Base-by-base conservation (phyloP, 1,140 invertebrate genomes). In the Samia ricini region DNA sequence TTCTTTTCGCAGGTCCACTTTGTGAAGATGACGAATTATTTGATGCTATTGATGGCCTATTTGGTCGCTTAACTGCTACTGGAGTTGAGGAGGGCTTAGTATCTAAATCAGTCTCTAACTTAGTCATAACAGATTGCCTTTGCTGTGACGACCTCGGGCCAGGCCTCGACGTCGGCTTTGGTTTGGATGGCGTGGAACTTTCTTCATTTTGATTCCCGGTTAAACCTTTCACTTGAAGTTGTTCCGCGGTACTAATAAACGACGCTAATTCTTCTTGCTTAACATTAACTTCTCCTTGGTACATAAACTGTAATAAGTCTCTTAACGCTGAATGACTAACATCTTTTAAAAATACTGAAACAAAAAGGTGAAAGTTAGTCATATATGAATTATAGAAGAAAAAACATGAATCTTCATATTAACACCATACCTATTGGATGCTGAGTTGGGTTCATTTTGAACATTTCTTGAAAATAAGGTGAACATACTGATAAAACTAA, bases 251-350 rank as follows among this genome's bases (percentile, higher is more conserved):
- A 92, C 95, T 96, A 76, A 97, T 93, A 86, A 97, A 96, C 62
- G 94, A 93, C 63, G 94, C 93, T 81, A 97, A 92, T 74, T 96
- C 95, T 81, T 96, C 95, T 91, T 96, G 95, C 76, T 94, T 94
- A 74, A 97, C 94, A 91, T 96, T 96, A 56, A 96, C 95, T 92
- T 96, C 95, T 69, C 96, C 96, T 91, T 95, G 94, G 82, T 97
- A 97, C 94, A 97, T 96, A 88, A 97, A 97, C 79, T 95, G 94
- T 74, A 97, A 92, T 73, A 97, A 92, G 85, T 95, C 94, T 88
- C 93, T 94, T 74, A 97, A 88, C 69, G 95, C 95, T 64, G 92
- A 91, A 85, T 95, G 94, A 85, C 93, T 93, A 81, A 96, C 94
- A 86, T 96, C 95, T 91, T 96, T 96, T 81, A 97, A 92, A 90